Evolutionary conservation across 2,113 vertebrate species (phyloP), one percentile per base, ranked within the genome.

Genomic region (Nettapus auritus): DNA sequence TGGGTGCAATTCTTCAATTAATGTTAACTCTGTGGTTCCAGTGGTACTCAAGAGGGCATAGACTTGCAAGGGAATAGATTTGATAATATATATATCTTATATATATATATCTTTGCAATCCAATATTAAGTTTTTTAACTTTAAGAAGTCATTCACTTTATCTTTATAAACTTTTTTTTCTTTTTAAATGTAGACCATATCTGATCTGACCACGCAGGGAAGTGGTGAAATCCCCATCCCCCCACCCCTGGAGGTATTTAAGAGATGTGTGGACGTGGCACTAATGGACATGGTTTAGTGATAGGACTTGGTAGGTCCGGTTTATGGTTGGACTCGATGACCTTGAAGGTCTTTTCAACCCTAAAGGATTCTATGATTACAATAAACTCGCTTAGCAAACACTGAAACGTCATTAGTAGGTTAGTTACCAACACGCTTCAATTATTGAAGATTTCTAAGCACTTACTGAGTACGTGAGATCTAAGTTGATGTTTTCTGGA

Each of bases 391-490:
- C 25, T 42, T 31, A 64, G 34, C 13, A 71, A 84, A 67, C 22
- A 86, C 29, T 36, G 29, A 64, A 63, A 83, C 6, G 8, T 50
- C 57, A 29, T 77, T 34, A 81, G 40, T 9, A 62, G 31, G 7
- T 40, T 9, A 52, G 34, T 18, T 34, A 83, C 20, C 52, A 82
- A 63, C 11, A 57, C 12, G 34, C 63, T 53, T 66, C 18, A 60
- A 11, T 53, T 20, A 57, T 0, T 66, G 22, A 85, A 63, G 53
- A 81, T 59, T 81, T 67, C 68, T 63, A 75, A 86, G 33, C 31
- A 98, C 99, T 98, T 97, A 99, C 99, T 36, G 99, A 99, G 81
- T 99, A 99, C 34, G 99, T 99, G 79, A 99, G 98, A 94, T 99
- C 99, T 91, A 99, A 90, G 95, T 99, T 99, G 96, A 99, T 98